Evolutionary conservation across 35 echinoderm and acorn worm genomes (phyloP), one percentile per base, ranked within the genome.

Genomic region (Ophiothrix spiculata): DNA sequence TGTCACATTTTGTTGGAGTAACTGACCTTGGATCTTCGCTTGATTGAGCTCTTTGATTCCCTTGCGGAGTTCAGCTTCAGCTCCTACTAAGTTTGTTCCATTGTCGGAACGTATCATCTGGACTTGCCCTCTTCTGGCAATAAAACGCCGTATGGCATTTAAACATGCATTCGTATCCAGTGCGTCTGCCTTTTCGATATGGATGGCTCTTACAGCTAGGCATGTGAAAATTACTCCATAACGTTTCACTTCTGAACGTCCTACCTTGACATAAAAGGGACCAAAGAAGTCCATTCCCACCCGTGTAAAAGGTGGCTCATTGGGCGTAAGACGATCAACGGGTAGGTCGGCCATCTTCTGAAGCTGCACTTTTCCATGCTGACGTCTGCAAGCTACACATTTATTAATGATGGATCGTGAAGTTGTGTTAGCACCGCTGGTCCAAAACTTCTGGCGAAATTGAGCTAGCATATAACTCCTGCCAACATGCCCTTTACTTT

Each of bases 151-250:
- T 29, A 93, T 39, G 36, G 75, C 91, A 80, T 89, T 89, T 0
- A 93, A 80, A 63, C 82, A 89, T 36, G 91, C 90, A 56, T 94
- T 83, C 39, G 92, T 90, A 35, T 94, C 84, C 2, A 90, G 36
- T 19, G 78, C 37, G 40, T 94, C 56, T 1, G 84, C n/a, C 15
- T 87, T 77, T 83, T 83, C 83, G 14, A 86, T 91, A 33, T 91
- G 89, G 28, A 89, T 35, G 15, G 85, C 85, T 79, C 85, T 39
- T 35, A 56, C 29, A 16, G 80, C 33, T 25, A 90, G 39, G 34
- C 80, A 90, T 29, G 88, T 77, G 36, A 90, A 90, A n/a, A 90
- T 49, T 13, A 69, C 36, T 45, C 88, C 88, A 76, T 90, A 90
- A 31, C 88, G 12, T 36, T 90, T 90, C 28, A 35, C 45, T 29